Conservation (phyloP, 2,888 invertebrate genomes). For the Lasioglossum leucozonium region DNA sequence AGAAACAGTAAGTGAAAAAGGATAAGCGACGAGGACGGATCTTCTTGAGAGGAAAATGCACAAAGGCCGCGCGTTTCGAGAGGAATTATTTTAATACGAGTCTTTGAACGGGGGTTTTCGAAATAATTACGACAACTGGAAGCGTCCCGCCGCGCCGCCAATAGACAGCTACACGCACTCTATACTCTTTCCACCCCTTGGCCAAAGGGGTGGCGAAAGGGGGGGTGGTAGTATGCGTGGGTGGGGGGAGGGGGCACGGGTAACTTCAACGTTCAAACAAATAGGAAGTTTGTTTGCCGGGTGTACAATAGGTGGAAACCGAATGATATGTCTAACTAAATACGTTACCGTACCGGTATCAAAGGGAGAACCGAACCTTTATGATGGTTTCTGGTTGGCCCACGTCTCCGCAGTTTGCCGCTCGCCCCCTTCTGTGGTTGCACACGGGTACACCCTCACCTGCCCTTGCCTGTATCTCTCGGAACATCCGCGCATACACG, state of each 20-base stretch:
- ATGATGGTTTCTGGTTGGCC: conserved; percentile 82
- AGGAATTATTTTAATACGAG: conserved; percentile 48
- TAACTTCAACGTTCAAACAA: conserved; percentile 81
- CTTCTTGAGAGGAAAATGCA: conserved; percentile 22
- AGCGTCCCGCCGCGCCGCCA: conserved; percentile 56
- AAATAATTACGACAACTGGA: conserved; percentile 71
- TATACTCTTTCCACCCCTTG: conserved; percentile 56
- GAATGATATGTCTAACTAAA: conserved; percentile 84
- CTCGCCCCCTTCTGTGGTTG: conserved; percentile 76
- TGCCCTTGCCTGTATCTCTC: conserved; percentile 45
- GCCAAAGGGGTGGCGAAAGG: conserved; percentile 15
- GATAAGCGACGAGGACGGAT: background rate
- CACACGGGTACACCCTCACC: conserved; percentile 2
- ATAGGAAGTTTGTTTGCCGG: conserved; percentile 82
- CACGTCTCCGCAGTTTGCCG: conserved; percentile 78
- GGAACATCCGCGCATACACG: background rate
- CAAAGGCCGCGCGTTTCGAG: conserved; percentile 45
- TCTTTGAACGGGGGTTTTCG: conserved; percentile 64
- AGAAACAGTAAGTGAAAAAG: background rate
- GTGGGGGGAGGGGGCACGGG: conserved; percentile 14
- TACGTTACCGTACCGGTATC: conserved; percentile 81
- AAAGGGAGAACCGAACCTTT: conserved; percentile 83
- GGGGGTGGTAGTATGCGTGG: background rate
- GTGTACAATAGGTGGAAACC: conserved; percentile 83
- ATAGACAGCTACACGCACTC: conserved; percentile 61